Base-by-base conservation (phyloP, 1,140 invertebrate species). In the Drosophila azteca region DNA sequence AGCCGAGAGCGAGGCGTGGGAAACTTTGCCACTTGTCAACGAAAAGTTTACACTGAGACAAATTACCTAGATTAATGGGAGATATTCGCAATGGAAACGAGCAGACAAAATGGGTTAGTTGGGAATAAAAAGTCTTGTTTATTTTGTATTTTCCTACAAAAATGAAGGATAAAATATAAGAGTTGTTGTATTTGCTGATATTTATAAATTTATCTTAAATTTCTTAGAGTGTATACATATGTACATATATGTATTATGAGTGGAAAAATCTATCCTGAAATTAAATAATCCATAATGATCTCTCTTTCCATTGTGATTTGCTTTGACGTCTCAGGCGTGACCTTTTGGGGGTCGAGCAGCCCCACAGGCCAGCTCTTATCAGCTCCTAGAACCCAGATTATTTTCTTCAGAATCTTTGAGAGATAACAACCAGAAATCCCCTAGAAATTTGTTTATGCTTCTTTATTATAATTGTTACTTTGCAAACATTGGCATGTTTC, bases 41-140 rank as follows among this genome's bases (percentile, higher is more conserved):
- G 44, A 15, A 73, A 68, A 84, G 67, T 22, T 77, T 77, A 43
- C 75, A 71, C 66, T 77, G 75, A 15, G 26, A 55, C 58, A 65
- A 59, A 52, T 6, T 11, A 7, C 35, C 17, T 45, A n/a, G 9
- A 35, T 31, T 46, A 48, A 31, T 26, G 17, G 17, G n/a, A 52
- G 15, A 31, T 31, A 6, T n/a, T 35, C 3, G n/a, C 50, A 15
- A 11, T 8, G 3, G 2, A 39, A 39, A 1, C 11, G 35, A 13
- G 35, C 4, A 4, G 4, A 39, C 9, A 17, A 29, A 44, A 5
- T 3, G 29, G 7, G 35, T 39, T 20, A 4, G 5, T 26, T 26
- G 3, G 5, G 5, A 26, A 26, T 26, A 26, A 26, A 26, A 26
- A 5, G 24, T 26, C 4, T 5, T 4, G 3, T 26, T 26, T 26